A percentile compares a stretch with the other conserved stretches of the same genome.
phyloP scores from a whole-genome alignment of 2,797 vertebrate genomes.

The Heliangelus exortis region DNA sequence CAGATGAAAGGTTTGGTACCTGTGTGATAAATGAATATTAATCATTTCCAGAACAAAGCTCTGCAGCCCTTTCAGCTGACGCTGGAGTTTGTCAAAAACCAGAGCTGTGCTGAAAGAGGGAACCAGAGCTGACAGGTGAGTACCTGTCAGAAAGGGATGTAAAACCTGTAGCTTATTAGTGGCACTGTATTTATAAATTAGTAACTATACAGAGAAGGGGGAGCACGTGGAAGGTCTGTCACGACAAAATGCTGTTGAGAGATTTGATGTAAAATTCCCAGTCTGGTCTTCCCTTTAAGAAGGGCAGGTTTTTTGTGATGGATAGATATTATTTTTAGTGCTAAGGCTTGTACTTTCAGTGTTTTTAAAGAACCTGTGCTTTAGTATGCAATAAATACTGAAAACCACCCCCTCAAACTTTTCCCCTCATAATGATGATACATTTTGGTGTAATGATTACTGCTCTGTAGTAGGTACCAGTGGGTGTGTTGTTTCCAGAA shows the following conservation, averaged over 20 bases:
- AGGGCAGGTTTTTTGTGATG: background rate
- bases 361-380: slow-evolving; percentile 26
- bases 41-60: background rate
- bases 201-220: background rate
- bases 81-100: background rate
- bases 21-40: background rate
- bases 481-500: slow-evolving; percentile 19
- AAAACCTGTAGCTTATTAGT: background rate
- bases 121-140: background rate
- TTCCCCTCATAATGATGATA: background rate
- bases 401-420: background rate
- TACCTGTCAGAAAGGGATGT: background rate
- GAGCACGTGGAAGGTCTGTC: background rate
- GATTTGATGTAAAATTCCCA: background rate
- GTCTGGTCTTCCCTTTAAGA: background rate
- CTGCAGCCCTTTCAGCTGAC: background rate
- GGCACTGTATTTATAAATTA: background rate
- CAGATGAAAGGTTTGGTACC: background rate
- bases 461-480: background rate
- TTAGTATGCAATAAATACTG: slow-evolving; percentile 9
- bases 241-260: background rate
- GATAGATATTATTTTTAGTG: background rate
- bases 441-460: background rate
- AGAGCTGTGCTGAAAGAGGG: background rate
- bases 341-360: background rate